Conservation (phyloP, 2,888 invertebrate species). For the Tillus elongatus region DNA sequence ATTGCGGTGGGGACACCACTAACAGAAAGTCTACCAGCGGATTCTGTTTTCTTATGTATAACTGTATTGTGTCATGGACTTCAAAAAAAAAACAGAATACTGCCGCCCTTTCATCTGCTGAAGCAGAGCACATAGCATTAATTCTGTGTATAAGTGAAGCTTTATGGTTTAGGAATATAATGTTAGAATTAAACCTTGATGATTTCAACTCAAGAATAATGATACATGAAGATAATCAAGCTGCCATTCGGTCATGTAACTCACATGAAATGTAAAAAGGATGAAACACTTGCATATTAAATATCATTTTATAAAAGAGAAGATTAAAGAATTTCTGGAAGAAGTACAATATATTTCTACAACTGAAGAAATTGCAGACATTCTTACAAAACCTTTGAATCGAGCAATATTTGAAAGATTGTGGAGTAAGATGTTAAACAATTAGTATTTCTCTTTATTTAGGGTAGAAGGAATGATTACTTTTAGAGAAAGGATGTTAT, state of each 20-base stretch:
- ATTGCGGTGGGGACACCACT: slow-evolving; percentile 10
- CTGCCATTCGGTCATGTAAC: slow-evolving; percentile 8
- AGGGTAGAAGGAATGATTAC: too few relatives aligned
- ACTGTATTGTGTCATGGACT: slow-evolving; percentile 9
- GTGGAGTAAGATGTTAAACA: too few relatives aligned
- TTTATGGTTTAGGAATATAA: slow-evolving; percentile 7
- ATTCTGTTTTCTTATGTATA: slow-evolving; percentile 7
- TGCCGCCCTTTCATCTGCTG: too few relatives aligned
- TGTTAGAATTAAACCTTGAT: slow-evolving; percentile 3
- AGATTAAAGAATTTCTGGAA: slow-evolving; percentile 8
- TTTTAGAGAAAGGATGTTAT: too few relatives aligned
- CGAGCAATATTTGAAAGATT: too few relatives aligned
- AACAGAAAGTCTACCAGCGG: slow-evolving; percentile 9
- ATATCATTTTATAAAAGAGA: slow-evolving; percentile 10
- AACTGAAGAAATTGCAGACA: too few relatives aligned
- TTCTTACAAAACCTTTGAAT: too few relatives aligned
- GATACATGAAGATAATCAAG: slow-evolving; percentile 8
- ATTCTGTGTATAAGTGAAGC: slow-evolving; percentile 6
- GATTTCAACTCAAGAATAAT: slow-evolving; percentile 1
- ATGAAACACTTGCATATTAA: slow-evolving; percentile 8
- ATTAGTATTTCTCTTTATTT: too few relatives aligned
- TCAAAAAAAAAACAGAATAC: too few relatives aligned
- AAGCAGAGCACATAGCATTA: too few relatives aligned
- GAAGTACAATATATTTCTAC: too few relatives aligned
- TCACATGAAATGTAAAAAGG: slow-evolving; percentile 7